Percentiles rank a stretch among this genome's conserved stretches.
These are phyloP conservation scores for Leptinotarsa tumamoca DNA, from an alignment of 2,888 invertebrate species.

Conservation along the genomic window DNA sequence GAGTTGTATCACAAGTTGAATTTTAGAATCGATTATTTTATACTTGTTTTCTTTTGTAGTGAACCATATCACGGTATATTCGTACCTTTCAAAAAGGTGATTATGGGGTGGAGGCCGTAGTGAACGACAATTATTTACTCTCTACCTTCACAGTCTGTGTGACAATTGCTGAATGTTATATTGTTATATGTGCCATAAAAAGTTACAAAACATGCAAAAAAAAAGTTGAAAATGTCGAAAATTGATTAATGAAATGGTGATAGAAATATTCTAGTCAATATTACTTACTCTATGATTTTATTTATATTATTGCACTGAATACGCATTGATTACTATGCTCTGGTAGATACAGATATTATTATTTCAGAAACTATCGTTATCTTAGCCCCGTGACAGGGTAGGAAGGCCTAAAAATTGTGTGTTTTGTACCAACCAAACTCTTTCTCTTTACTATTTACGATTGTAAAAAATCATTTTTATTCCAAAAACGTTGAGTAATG, in stretches of 20 bases:
- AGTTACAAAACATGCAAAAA: slow-evolving; percentile 45
- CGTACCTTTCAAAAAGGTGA: slow-evolving; percentile 83
- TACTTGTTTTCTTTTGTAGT: slow-evolving; percentile 64
- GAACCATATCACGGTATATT: slow-evolving; percentile 78
- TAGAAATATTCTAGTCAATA: slow-evolving; percentile 36
- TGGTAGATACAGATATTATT: slow-evolving; percentile 16
- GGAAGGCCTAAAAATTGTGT: slow-evolving; percentile 35
- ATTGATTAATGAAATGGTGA: slow-evolving; percentile 30
- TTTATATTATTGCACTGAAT: slow-evolving; percentile 7
- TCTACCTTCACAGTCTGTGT: slow-evolving; percentile 10
- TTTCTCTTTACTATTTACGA: slow-evolving; percentile 4
- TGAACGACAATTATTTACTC: slow-evolving; percentile 22
- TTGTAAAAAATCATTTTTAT: slow-evolving; percentile 5
- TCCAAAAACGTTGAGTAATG: slow-evolving; percentile 2
- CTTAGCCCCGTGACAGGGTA: slow-evolving; percentile 15
- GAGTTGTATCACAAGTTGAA: slow-evolving; percentile 50
- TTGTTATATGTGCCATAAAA: slow-evolving; percentile 38
- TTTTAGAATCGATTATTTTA: too few relatives aligned
- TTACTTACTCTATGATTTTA: slow-evolving; percentile 20
- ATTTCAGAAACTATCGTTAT: not conserved
- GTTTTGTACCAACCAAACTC: slow-evolving; percentile 32
- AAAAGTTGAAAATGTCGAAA: slow-evolving; percentile 1
- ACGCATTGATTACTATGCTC: not conserved
- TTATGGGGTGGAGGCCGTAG: slow-evolving; percentile 78
- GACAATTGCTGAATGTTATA: slow-evolving; percentile 30